These are phyloP conservation scores for Pinna nobilis DNA, from an alignment of 1,140 invertebrate species.

Conservation along the genomic window DNA sequence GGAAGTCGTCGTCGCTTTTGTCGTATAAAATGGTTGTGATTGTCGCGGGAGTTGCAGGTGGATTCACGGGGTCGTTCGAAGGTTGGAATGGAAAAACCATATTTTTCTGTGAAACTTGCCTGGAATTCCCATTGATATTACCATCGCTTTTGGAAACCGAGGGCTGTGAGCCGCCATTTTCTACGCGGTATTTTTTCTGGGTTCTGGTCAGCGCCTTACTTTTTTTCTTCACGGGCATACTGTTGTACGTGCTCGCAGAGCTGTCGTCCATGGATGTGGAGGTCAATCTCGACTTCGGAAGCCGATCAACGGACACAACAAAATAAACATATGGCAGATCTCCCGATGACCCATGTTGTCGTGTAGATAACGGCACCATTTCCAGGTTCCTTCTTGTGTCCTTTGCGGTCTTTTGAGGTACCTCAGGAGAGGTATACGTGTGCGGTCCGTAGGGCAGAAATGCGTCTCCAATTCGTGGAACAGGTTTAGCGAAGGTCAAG, in stretches of 20 bases:
- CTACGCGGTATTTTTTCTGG: conserved; percentile 12
- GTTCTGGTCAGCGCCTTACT: background rate
- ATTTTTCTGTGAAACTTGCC: background rate
- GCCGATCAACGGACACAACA: conserved; percentile 33
- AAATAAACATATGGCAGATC: conserved; percentile 39
- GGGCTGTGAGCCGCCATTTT: background rate
- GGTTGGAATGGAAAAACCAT: background rate
- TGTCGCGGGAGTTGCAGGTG: conserved; percentile 19
- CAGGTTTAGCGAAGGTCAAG: conserved; percentile 13
- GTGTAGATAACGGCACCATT: conserved; percentile 35
- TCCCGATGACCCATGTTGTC: background rate
- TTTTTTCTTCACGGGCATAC: conserved; percentile 19
- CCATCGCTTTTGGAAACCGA: conserved; percentile 13
- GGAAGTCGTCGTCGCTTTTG: conserved; percentile 2
- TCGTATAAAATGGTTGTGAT: conserved; percentile 8
- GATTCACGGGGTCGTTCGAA: conserved; percentile 2
- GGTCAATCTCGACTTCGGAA: conserved; percentile 4
- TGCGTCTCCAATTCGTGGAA: conserved; percentile 28
- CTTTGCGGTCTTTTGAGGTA: background rate
- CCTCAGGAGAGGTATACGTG: background rate
- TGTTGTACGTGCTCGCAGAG: background rate
- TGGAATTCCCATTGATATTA: background rate
- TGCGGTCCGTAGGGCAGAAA: conserved; percentile 16
- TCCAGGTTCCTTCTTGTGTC: conserved; percentile 5
- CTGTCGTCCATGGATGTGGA: background rate